Base-by-base conservation (phyloP, 2,888 invertebrate genomes). In the Acanthococcus lagerstroemiae region DNA sequence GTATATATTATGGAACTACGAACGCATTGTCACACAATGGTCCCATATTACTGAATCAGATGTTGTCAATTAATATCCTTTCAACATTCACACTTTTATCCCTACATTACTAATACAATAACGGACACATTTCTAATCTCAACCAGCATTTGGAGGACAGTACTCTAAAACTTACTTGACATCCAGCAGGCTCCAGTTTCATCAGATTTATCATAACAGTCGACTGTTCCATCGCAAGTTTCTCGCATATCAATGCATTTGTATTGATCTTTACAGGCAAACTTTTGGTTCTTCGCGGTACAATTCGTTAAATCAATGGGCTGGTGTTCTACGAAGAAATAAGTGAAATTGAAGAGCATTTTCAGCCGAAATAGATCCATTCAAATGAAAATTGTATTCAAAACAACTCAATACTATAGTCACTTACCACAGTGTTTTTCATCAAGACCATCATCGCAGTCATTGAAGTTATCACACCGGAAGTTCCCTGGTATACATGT, bases 181-280 rank as follows among this genome's bases (percentile, higher is more conserved):
- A 48, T 6, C 15, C 22, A 12, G 21, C 24, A 27, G 9, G 37
- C 70, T 0, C 72, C 70, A 50, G 79, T 78, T 75, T 86, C 86
- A 74, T 87, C 86, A 9, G 83, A 82, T 30, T 76, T 76, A 75
- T 86, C 85, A 0, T 78, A 76, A 71, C 86, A 86, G 67, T 86
- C 78, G 0, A 73, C 30, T 3, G 73, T 75, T 0, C 76, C 78
- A 72, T 86, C 79, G 71, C 87, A 87, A 1, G 81, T 79, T 58
- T 77, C 71, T 0, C 72, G 69, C 1, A 82, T 68, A 1, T 75
- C 70, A 22, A 86, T 76, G 71, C 86, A 86, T n/a, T 77, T 78
- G 9, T 73, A 73, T 44, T 79, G 80, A 71, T 82, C 77, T 4
- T 73, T 72, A 69, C 85, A 85, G 6, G 82, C 74, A 70, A 79